phyloP scores from a whole-genome alignment of 2,113 vertebrate genomes.

The Terrapene triunguis region DNA sequence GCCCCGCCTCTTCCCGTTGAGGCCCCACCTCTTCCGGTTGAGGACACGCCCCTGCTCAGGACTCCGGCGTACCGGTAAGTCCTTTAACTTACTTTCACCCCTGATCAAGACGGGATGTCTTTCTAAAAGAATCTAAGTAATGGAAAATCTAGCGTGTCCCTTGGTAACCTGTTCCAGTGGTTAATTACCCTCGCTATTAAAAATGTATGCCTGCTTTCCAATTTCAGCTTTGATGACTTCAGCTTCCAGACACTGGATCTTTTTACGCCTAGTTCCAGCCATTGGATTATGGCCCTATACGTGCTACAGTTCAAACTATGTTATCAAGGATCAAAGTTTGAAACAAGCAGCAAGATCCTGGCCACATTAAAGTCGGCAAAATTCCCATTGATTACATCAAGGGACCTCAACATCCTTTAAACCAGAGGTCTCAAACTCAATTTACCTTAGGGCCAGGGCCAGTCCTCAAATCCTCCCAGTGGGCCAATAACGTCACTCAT shows the following conservation, averaged over 20 bases:
- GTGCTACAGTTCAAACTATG: not conserved
- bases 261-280: not conserved
- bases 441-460: no score
- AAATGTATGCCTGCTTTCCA: not conserved
- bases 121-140: not conserved
- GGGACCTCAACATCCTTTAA: not conserved
- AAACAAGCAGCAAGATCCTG: not conserved
- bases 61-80: no score
- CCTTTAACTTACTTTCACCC: no score
- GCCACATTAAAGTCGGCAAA: not conserved
- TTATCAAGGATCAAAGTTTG: conserved; percentile 27
- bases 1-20: no score
- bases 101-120: not conserved
- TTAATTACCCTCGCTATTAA: not conserved
- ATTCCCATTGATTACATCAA: not conserved
- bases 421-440: not conserved
- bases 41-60: no score
- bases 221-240: not conserved
- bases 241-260: not conserved
- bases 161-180: not conserved
- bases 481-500: no score
- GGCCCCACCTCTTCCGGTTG: no score
- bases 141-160: not conserved
- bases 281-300: not conserved
- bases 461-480: no score